Percentiles rank a stretch among this genome's conserved stretches.
Conservation (phyloP, 2,113 vertebrate genomes). For the Grallaria varia region DNA sequence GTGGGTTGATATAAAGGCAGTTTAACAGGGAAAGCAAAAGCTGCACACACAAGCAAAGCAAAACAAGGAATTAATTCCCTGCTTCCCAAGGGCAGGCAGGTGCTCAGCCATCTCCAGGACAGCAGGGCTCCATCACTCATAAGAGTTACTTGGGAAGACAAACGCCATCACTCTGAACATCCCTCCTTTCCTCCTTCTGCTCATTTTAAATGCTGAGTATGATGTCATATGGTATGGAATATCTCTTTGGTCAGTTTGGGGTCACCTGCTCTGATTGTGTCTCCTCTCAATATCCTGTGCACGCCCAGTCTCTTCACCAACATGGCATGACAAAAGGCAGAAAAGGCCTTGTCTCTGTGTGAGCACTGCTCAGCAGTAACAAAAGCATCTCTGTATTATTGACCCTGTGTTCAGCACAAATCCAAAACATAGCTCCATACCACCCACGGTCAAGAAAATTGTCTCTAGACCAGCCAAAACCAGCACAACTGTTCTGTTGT, state of each 20-base stretch:
- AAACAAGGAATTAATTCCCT: not conserved
- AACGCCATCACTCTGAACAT: not conserved
- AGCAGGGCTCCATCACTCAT: not conserved
- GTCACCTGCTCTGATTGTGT: not conserved
- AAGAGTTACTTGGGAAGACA: not conserved
- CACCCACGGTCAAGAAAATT: not conserved
- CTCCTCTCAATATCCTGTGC: rapidly evolving
- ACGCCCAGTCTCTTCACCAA: rapidly evolving
- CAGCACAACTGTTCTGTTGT: not conserved
- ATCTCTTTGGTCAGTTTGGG: not conserved
- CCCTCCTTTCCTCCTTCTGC: not conserved
- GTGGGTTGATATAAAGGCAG: not conserved
- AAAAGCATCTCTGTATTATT: not conserved
- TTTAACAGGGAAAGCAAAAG: not conserved
- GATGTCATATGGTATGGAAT: not conserved
- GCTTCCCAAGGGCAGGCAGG: not conserved
- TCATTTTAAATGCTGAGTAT: not conserved
- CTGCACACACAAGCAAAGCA: rapidly evolving
- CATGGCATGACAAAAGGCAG: not conserved
- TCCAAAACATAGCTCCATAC: rapidly evolving
- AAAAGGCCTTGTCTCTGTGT: not conserved
- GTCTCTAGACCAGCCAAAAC: not conserved
- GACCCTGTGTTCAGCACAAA: not conserved
- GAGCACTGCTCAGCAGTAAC: not conserved
- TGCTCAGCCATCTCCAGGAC: not conserved